Evolutionary conservation across 2,113 vertebrate genomes (phyloP).

Genomic region (Peromyscus polionotus): DNA sequence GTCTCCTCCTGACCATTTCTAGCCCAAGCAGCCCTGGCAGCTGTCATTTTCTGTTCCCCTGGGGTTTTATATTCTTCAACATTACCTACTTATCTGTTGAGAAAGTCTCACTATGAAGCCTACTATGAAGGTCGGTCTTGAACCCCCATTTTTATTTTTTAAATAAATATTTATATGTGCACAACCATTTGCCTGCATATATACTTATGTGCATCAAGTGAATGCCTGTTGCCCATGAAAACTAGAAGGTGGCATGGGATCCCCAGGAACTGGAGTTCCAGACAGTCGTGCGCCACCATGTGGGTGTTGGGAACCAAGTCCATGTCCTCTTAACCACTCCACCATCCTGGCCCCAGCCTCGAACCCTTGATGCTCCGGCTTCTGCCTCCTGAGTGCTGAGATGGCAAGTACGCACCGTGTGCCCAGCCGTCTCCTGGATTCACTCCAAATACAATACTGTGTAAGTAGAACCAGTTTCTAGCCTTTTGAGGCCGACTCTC

Average conservation of each 20-base stretch:
- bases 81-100: neutral
- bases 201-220: too few relatives aligned
- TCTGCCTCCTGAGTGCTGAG: neutral
- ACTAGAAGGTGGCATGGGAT: neutral
- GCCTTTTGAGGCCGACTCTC: neutral
- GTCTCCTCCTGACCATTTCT: neutral
- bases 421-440: neutral
- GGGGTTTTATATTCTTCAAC: neutral
- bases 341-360: neutral
- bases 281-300: neutral
- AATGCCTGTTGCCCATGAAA: neutral
- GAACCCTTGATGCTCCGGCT: too few relatives aligned
- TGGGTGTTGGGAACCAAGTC: neutral
- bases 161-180: neutral
- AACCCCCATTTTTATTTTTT: neutral
- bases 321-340: neutral
- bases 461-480: neutral
- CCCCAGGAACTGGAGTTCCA: neutral
- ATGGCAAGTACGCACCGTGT: rapidly evolving
- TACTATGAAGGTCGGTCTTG: neutral
- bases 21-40: neutral
- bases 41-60: neutral
- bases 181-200: neutral
- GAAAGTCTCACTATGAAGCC: neutral
- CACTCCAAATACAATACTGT: neutral